These are phyloP conservation scores for Phyto melanocephala DNA, from an alignment of 2,888 invertebrate genomes.

Conservation along the genomic window DNA sequence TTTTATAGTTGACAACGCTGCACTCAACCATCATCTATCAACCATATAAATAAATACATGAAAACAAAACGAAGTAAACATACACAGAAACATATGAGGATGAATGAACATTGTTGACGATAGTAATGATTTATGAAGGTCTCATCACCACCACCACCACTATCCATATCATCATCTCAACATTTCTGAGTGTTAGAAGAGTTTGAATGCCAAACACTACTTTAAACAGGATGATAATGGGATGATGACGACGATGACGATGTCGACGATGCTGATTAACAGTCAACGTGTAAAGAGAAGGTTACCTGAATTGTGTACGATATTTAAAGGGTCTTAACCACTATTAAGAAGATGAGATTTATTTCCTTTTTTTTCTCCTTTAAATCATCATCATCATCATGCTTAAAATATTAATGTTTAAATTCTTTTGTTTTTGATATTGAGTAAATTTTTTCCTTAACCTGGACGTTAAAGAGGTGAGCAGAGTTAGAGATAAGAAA, in stretches of 20 bases:
- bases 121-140: conserved; percentile 63
- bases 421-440: conserved; percentile 12
- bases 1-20: no score
- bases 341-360: conserved; percentile 15
- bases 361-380: background rate
- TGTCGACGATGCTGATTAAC: background rate
- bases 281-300: conserved; percentile 1
- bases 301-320: background rate
- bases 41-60: background rate
- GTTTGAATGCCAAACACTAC: conserved; percentile 55
- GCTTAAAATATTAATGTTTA: background rate
- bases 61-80: background rate
- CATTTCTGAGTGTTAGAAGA: conserved; percentile 43
- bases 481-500: conserved; percentile 27
- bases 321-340: conserved; percentile 4
- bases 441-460: conserved; percentile 32
- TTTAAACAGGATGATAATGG: conserved; percentile 47
- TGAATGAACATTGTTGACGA: background rate
- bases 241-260: background rate
- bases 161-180: conserved; percentile 8
- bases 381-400: background rate
- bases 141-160: conserved; percentile 19
- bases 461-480: conserved; percentile 45
- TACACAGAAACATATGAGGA: conserved; percentile 13
- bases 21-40: no score